These are phyloP conservation scores for Micrasema minimum DNA, from an alignment of 1,140 invertebrate species.

Conservation along the genomic window DNA sequence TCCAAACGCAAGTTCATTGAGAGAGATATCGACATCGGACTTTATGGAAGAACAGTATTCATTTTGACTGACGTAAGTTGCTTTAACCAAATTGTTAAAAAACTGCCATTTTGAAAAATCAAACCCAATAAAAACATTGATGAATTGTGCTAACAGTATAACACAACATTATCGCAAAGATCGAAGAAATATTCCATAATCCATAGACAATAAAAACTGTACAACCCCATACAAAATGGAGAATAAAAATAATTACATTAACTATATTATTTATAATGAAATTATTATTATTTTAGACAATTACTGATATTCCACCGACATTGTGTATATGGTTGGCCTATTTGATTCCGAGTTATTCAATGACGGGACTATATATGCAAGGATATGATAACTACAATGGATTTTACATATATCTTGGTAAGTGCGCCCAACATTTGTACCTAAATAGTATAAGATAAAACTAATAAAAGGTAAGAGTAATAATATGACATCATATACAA, in stretches of 20 bases:
- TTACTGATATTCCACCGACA: slow-evolving; percentile 72
- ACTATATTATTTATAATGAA: too few species aligned
- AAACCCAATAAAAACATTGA: too few species aligned
- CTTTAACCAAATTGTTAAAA: slow-evolving; percentile 1
- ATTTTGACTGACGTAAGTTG: slow-evolving; percentile 79
- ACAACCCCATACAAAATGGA: too few species aligned
- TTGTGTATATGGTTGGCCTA: slow-evolving; percentile 81
- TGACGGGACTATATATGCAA: slow-evolving; percentile 83
- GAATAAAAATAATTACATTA: too few species aligned
- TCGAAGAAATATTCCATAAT: too few species aligned
- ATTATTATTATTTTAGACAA: slow-evolving; percentile 67
- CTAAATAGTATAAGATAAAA: slow-evolving; percentile 22
- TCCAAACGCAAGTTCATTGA: slow-evolving; percentile 76
- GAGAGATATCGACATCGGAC: slow-evolving; percentile 80
- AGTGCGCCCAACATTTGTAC: slow-evolving; percentile 43
- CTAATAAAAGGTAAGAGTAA: slow-evolving; percentile 64
- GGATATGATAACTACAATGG: slow-evolving; percentile 71
- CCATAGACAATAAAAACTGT: too few species aligned
- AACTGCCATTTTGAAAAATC: too few species aligned
- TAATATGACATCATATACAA: slow-evolving; percentile 72
- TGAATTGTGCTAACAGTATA: too few species aligned
- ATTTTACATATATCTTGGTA: slow-evolving; percentile 81
- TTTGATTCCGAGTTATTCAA: slow-evolving; percentile 87
- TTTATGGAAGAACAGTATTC: slow-evolving; percentile 83
- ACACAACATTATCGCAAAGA: too few species aligned